phyloP scores from a whole-genome alignment of 2,113 vertebrate genomes.

The Eudorcas thomsonii region DNA sequence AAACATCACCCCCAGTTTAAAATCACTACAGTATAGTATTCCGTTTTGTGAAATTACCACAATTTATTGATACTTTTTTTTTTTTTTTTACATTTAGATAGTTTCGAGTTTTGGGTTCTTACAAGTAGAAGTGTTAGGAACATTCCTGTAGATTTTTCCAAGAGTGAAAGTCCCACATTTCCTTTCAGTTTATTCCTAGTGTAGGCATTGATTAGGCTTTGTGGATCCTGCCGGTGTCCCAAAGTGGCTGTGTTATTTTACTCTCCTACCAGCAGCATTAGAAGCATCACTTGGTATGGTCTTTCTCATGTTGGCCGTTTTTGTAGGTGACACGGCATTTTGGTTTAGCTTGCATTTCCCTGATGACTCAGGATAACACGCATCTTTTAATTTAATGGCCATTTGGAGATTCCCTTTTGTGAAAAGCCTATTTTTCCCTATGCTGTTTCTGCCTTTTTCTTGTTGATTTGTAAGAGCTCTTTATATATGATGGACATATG shows the following conservation, averaged over 20 bases:
- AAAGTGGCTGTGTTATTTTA: neutral
- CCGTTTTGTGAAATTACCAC: neutral
- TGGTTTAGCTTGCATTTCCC: neutral
- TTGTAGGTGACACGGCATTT: neutral
- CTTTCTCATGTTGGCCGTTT: neutral
- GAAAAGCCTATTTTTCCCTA: neutral
- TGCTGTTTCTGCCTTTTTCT: neutral
- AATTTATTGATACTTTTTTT: neutral
- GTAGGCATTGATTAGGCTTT: neutral
- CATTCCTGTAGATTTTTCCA: neutral
- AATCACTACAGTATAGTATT: neutral
- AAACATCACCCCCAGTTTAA: neutral
- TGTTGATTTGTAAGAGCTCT: neutral
- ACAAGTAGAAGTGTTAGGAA: neutral
- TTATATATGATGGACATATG: neutral
- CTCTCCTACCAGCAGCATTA: fast-evolving
- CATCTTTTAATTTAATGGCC: neutral
- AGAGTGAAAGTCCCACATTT: neutral
- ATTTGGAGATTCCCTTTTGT: neutral
- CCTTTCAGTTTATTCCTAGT: neutral
- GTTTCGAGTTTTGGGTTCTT: neutral
- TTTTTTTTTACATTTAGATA: too few relatives aligned
- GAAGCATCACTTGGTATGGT: neutral
- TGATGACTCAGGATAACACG: neutral
- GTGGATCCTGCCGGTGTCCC: neutral